Conservation (phyloP, 2,888 invertebrate genomes). For the Thera britannica region DNA sequence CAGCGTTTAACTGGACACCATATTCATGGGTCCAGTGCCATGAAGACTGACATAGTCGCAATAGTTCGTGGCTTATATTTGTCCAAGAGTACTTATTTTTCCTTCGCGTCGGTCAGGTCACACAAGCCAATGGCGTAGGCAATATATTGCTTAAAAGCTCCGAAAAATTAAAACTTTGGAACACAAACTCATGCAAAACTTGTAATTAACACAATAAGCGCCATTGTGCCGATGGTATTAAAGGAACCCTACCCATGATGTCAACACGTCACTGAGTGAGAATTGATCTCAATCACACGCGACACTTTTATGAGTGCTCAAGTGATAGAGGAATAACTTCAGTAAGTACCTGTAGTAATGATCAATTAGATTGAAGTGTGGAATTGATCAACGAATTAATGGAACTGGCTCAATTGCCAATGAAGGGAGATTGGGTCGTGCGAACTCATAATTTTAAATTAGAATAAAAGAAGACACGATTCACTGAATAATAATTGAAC, state of each 20-base stretch:
- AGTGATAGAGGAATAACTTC: slow-evolving; percentile 33
- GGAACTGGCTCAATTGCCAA: slow-evolving; percentile 41
- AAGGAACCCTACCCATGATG: slow-evolving; percentile 33
- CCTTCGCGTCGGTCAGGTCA: too few species aligned
- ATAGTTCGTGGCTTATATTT: too few species aligned
- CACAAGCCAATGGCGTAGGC: too few species aligned
- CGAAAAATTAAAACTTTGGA: too few species aligned
- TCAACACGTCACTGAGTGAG: slow-evolving; percentile 36
- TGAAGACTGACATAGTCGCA: too few species aligned
- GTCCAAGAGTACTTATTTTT: too few species aligned
- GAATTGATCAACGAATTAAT: slow-evolving; percentile 41
- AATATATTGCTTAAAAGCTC: too few species aligned
- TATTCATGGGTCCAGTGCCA: too few species aligned
- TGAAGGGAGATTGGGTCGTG: slow-evolving; percentile 38
- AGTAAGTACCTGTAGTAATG: slow-evolving; percentile 34
- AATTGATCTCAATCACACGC: slow-evolving; percentile 40
- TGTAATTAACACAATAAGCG: background rate
- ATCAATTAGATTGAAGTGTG: slow-evolving; percentile 42
- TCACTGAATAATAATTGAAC: slow-evolving; percentile 15
- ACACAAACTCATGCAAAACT: background rate
- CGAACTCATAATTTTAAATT: slow-evolving; percentile 34
- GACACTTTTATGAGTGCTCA: slow-evolving; percentile 31
- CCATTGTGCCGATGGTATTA: background rate
- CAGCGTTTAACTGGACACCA: too few species aligned
- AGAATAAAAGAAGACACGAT: slow-evolving; percentile 19